A percentile compares a stretch with the other conserved stretches of the same genome.
These are phyloP conservation scores for Copidosoma aretas DNA, from an alignment of 2,888 invertebrate genomes.

Conservation along the genomic window DNA sequence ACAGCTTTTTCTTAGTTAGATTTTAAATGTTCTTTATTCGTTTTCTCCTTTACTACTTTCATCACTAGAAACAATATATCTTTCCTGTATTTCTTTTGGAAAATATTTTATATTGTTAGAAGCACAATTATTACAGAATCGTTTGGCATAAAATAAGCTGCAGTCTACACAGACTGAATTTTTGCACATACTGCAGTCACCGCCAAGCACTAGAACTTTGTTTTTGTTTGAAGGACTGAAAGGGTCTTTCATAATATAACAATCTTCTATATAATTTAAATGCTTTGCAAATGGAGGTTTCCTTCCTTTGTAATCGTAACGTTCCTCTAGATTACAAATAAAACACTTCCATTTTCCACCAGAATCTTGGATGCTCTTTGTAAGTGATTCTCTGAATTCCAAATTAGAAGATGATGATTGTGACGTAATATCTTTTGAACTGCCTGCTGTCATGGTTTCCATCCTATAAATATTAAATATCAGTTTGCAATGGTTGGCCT, in stretches of 20 bases:
- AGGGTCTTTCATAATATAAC: constrained; percentile 85
- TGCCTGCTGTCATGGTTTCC: constrained; percentile 44
- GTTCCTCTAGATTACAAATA: constrained; percentile 72
- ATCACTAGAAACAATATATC: constrained; percentile 63
- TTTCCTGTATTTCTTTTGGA: constrained; percentile 73
- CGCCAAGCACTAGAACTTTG: constrained; percentile 80
- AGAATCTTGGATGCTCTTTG: constrained; percentile 40
- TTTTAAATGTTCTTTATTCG: constrained; percentile 3
- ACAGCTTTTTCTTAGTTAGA: too few species aligned
- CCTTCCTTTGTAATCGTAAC: constrained; percentile 78
- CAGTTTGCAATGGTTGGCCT: neutral
- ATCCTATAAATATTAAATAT: constrained; percentile 45
- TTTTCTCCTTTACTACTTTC: constrained; percentile 8
- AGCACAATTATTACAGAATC: constrained; percentile 78
- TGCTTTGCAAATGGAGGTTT: constrained; percentile 77
- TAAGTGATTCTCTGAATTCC: constrained; percentile 10
- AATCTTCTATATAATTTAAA: constrained; percentile 73
- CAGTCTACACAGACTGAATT: constrained; percentile 79
- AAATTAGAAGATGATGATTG: constrained; percentile 11
- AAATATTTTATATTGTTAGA: constrained; percentile 67
- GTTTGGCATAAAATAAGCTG: constrained; percentile 79
- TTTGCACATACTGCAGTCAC: constrained; percentile 75
- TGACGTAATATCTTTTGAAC: constrained; percentile 26
- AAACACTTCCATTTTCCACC: constrained; percentile 70
- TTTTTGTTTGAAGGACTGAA: constrained; percentile 77